phyloP scores from a whole-genome alignment of 2,888 invertebrate species.

The Bellardia bayeri region DNA sequence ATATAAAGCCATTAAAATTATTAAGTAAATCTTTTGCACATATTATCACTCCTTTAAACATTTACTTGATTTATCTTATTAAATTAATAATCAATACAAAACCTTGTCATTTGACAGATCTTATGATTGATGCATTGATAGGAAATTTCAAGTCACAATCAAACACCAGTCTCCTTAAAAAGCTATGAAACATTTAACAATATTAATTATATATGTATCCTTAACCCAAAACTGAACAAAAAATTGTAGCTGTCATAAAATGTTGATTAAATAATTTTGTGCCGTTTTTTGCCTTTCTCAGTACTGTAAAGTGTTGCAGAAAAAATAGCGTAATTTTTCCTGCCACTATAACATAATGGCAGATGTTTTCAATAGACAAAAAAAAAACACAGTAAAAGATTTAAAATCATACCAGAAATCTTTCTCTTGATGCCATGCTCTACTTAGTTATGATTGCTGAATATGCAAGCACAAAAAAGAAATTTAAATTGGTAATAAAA shows the following conservation, averaged over 20 bases:
- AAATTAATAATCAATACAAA: too few relatives aligned
- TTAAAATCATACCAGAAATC: slow-evolving; percentile 44
- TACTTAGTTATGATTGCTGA: slow-evolving; percentile 60
- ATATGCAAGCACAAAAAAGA: slow-evolving; percentile 49
- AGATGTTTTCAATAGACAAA: slow-evolving; percentile 20
- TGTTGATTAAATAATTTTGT: slow-evolving; percentile 52
- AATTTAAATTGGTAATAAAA: slow-evolving; percentile 70
- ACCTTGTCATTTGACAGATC: too few relatives aligned
- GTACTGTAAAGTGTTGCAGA: slow-evolving; percentile 6
- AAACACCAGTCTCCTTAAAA: neutral
- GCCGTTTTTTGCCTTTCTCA: neutral
- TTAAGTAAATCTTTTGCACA: too few relatives aligned
- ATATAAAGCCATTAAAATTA: too few relatives aligned
- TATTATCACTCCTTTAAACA: too few relatives aligned
- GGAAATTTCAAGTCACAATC: neutral
- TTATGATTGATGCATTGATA: neutral
- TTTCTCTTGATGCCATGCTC: slow-evolving; percentile 46
- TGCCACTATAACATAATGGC: neutral
- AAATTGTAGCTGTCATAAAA: slow-evolving; percentile 31
- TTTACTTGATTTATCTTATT: too few relatives aligned
- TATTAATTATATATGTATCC: neutral
- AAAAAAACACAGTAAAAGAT: slow-evolving; percentile 26
- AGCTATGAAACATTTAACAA: neutral
- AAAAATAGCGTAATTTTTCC: neutral
- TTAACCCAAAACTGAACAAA: neutral